Base-by-base conservation (phyloP, 1,140 invertebrate genomes). In the Calliphora vicina region DNA sequence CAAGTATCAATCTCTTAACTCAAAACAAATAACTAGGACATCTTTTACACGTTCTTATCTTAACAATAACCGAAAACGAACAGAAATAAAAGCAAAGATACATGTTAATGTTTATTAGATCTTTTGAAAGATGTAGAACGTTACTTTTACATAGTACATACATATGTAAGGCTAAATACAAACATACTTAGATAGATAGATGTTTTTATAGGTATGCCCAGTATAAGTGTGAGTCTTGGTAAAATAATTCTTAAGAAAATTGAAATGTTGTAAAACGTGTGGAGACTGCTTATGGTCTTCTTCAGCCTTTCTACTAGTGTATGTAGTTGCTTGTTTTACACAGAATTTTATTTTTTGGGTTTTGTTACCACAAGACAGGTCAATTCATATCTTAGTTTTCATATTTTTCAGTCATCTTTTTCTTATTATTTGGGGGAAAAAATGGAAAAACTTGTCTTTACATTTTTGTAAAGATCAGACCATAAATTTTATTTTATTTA, bases 71-170 rank as follows among this genome's bases (percentile, higher is more conserved):
- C 13, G 17, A 57, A 67, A 20, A 67, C 57, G 25, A 23, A 67
- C 50, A 17, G 13, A 23, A 20, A 67, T 67, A 67, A 10, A 67
- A 23, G 8, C 61, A 20, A 10, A 67, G n/a, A 6, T 23, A 67
- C 61, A 67, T 67, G 61, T 67, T 67, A 67, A 67, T 67, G 61
- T 67, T 67, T 67, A 67, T 67, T 67, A 23, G 61, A 67, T 67
- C 61, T 67, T n/a, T n/a, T n/a, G 15, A 57, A n/a, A 57, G 50
- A 57, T 57, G 50, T 57, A 57, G 50, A 57, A 57, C 50, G 50
- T 35, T n/a, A n/a, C n/a, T n/a, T n/a, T n/a, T n/a, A n/a, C n/a
- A n/a, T n/a, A n/a, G n/a, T n/a, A n/a, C n/a, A n/a, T n/a, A n/a
- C n/a, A n/a, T n/a, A 35, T 35, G 35, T 35, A 8, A 35, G 35